Evolutionary conservation across 37 sponge, comb jelly and placozoan species (phyloP), one percentile per base, ranked within the genome.

Genomic region (Bolinopsis microptera): DNA sequence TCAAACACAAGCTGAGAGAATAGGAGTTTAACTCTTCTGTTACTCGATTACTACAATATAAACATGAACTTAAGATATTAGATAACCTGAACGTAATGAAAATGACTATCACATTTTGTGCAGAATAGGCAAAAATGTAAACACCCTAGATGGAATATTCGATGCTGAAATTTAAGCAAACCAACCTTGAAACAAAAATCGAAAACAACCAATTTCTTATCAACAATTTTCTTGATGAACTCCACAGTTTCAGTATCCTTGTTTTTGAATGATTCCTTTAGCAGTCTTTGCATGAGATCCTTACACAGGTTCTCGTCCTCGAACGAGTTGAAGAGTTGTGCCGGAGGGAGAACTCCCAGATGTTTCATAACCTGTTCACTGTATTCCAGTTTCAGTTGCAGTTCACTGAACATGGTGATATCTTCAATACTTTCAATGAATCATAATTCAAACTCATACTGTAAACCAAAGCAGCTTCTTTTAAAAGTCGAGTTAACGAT

Each of bases 1-100:
- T 77, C 80, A 77, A 77, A 77, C 36, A 77, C 80, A 77, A 77
- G 25, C 74, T 70, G 74, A 70, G 74, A 18, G 68, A 18, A 61
- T 9, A 18, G 18, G 68, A 18, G 68, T 61, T 61, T n/a, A n/a
- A n/a, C n/a, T n/a, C n/a, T n/a, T n/a, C n/a, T n/a, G n/a, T n/a
- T n/a, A n/a, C n/a, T n/a, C n/a, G n/a, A n/a, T n/a, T n/a, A n/a
- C n/a, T n/a, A n/a, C n/a, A n/a, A n/a, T n/a, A n/a, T n/a, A n/a
- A n/a, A n/a, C n/a, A n/a, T n/a, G n/a, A n/a, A n/a, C n/a, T n/a
- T n/a, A n/a, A n/a, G n/a, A n/a, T n/a, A n/a, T n/a, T n/a, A n/a
- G n/a, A n/a, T n/a, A n/a, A n/a, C n/a, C n/a, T n/a, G n/a, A n/a
- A n/a, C n/a, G n/a, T n/a, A n/a, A n/a, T n/a, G n/a, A n/a, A n/a